Evolutionary conservation across 1,140 invertebrate species (phyloP).

Genomic region (Coenobita brevimanus): DNA sequence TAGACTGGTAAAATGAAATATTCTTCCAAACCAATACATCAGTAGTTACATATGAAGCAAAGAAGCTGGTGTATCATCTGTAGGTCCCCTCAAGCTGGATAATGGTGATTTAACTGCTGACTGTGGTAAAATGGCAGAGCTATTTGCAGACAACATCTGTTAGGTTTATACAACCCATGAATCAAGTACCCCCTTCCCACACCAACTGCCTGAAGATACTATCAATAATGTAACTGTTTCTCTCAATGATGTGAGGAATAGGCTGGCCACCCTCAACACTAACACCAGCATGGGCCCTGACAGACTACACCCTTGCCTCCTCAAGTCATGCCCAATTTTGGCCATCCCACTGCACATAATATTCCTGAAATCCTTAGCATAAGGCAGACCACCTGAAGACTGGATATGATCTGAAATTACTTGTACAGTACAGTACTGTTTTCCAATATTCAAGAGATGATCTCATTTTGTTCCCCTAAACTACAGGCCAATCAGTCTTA

Average conservation of each 20-base stretch:
- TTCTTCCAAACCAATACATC: no score
- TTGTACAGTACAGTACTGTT: no score
- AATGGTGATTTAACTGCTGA: neutral
- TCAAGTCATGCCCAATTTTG: neutral
- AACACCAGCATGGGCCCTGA: neutral
- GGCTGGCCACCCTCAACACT: neutral
- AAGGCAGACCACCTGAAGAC: neutral
- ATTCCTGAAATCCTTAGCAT: neutral
- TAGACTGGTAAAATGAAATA: no score
- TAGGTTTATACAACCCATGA: neutral
- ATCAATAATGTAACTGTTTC: neutral
- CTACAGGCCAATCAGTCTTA: no score
- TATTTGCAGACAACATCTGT: neutral
- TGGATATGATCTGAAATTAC: neutral
- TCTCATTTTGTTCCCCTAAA: neutral
- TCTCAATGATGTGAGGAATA: neutral
- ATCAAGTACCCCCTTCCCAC: neutral
- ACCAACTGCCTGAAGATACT: neutral
- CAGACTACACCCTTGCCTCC: neutral
- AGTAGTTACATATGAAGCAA: no score
- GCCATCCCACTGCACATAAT: neutral
- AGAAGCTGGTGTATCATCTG: no score
- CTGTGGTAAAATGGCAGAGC: neutral
- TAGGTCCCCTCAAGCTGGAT: no score
- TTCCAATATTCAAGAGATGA: neutral